These are phyloP conservation scores for Formica aserva DNA, from an alignment of 2,888 invertebrate species.

Conservation along the genomic window DNA sequence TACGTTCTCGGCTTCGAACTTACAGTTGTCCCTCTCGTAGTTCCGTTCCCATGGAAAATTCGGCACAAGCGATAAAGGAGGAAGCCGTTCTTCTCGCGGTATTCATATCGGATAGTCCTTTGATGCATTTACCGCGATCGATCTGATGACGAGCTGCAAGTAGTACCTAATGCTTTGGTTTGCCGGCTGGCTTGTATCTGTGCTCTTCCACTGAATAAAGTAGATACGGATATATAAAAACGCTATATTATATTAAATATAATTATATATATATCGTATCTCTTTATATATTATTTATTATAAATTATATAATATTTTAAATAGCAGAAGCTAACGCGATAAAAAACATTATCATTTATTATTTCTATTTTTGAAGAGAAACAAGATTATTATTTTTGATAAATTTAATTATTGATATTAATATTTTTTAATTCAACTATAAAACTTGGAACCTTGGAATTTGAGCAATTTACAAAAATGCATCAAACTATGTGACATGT, in stretches of 20 bases:
- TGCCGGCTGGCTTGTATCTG: constrained; percentile 28
- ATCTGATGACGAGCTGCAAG: constrained; percentile 12
- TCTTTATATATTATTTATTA: not conserved
- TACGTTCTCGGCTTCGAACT: constrained; percentile 42
- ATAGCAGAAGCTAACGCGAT: not conserved
- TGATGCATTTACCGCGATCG: constrained; percentile 40
- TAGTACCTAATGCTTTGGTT: constrained; percentile 4
- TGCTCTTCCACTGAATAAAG: constrained; percentile 25
- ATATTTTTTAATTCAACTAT: not conserved
- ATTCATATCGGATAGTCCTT: constrained; percentile 34
- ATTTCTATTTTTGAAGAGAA: not conserved
- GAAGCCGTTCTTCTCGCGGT: constrained; percentile 33
- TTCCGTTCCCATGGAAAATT: constrained; percentile 26
- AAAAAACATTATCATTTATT: not conserved
- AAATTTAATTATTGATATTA: not conserved
- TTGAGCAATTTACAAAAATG: not conserved
- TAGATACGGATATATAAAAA: not conserved
- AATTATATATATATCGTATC: not conserved
- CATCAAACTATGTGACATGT: not conserved
- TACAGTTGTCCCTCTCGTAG: constrained; percentile 2
- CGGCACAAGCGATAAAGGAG: constrained; percentile 14
- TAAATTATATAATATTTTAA: not conserved
- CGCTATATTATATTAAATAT: not conserved
- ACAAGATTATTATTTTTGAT: not conserved
- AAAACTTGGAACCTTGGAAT: not conserved